Base-by-base conservation (phyloP, 2,113 vertebrate genomes). In the Cromileptes altivelis region DNA sequence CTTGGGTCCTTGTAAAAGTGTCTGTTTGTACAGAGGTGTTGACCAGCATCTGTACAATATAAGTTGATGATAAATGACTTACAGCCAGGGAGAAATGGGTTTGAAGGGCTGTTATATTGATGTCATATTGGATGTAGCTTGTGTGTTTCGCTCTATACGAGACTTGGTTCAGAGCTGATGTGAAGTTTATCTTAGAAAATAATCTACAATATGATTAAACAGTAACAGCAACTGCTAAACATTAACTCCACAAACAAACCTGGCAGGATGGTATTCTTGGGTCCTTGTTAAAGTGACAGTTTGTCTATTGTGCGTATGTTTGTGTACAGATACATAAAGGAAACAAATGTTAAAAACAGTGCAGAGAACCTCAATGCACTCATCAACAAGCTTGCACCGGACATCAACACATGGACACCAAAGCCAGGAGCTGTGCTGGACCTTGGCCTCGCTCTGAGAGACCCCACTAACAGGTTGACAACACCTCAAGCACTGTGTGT, bases 321-420 rank as follows among this genome's bases (percentile, higher is more conserved):
- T 55, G 18, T 37, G 8, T 33, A 2, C 77, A 53, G 85, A 53
- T 96, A 96, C 53, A 95, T 96, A 52, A 96, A 92, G 56, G 91
- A 95, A 33, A 96, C 94, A 18, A 96, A 97, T 73, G 30, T 69
- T 4, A 97, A 97, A 92, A 97, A 97, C 89, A 88, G 85, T 19
- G 84, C 95, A 4, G 84, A 68, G 37, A 89, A 94, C 47, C 93
- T 97, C 70, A 97, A 96, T 65, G 83, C 81, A 0, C 93, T 93
- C 27, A 95, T 97, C 70, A 93, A 80, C 64, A 93, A 94, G 70
- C 21, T 21, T 0, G 72, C 88, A 25, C 75, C 90, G 0, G 70
- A 80, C 0, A 84, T 80, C 62, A 86, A 58, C 11, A 96, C 96
- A 4, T 96, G 96, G 96, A 97, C 95, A 1, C 96, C 96, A 8